These are phyloP conservation scores for Ranitomeya variabilis DNA, from an alignment of 2,113 vertebrate species.

Conservation along the genomic window DNA sequence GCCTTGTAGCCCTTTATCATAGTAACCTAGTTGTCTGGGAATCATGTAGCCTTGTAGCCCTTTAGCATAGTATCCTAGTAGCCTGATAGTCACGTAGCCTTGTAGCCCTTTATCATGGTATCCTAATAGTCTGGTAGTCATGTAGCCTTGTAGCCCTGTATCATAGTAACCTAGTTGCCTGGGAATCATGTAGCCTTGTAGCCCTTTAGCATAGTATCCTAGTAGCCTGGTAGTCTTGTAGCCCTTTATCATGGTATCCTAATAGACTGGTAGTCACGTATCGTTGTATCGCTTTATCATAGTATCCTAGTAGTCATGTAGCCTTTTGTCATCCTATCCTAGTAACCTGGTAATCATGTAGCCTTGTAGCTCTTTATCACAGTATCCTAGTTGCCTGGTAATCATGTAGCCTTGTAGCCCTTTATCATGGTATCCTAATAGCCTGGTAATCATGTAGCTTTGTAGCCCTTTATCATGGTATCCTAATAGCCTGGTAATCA, in stretches of 20 bases:
- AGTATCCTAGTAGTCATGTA: background rate
- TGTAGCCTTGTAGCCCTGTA: too few relatives aligned
- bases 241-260: background rate
- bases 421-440: background rate
- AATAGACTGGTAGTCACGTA: background rate
- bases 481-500: background rate
- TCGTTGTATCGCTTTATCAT: background rate
- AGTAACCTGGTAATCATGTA: background rate
- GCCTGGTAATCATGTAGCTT: background rate
- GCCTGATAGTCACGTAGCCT: too few relatives aligned
- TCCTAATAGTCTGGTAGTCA: too few relatives aligned
- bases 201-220: too few relatives aligned
- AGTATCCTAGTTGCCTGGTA: background rate
- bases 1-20: too few relatives aligned
- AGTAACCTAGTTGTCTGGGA: too few relatives aligned
- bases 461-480: background rate
- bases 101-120: too few relatives aligned
- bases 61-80: too few relatives aligned
- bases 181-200: too few relatives aligned
- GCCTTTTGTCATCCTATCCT: background rate
- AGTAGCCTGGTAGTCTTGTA: too few relatives aligned
- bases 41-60: too few relatives aligned
- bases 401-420: background rate
- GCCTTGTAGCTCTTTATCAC: background rate
- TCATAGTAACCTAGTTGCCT: too few relatives aligned